Evolutionary conservation across 2,113 vertebrate genomes (phyloP), one percentile per base, ranked within the genome.

Genomic region (Spea multiplicata): DNA sequence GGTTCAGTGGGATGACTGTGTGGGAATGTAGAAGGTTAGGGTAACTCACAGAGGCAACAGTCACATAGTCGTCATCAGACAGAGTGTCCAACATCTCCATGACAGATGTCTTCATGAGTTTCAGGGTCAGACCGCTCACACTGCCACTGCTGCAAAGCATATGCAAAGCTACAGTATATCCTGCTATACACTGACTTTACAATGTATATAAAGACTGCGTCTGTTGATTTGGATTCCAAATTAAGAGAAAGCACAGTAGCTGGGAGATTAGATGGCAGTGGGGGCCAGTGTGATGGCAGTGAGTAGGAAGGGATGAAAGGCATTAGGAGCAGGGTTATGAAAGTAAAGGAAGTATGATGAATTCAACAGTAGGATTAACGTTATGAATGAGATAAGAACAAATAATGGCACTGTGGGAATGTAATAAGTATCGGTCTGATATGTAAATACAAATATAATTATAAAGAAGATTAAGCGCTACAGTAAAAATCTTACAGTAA

Each of bases 31-130:
- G 10, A 14, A n/a, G 66, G 8, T 4, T 10, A 4, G 44, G 10
- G 66, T 53, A 66, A 76, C 53, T 46, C 84, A 94, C 92, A 0
- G 92, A 94, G 71, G 90, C 93, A 71, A 98, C 95, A 0, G 96
- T 98, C 64, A 98, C 95, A 0, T 97, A 98, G 90, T 98, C 96
- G 0, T 98, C 96, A 0, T 98, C 96, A 0, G 96, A 96, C 6
- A 98, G 91, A 0, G 96, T 98, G 83, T 97, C 96, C 84, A 98
- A 86, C 96, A 98, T 98, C 88, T 98, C 92, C 0, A 90, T 86
- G 16, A 98, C 96, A 0, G 96, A 98, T 0, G 94, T 95, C 91
- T 98, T 98, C 95, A 98, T 98, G 83, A 98, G 91, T 84, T 96
- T 98, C 87, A 98, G 93, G 0, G 96, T 97, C 82, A 98, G 92